Conservation (phyloP, 2,113 vertebrate genomes). For the Tenrec ecaudatus region DNA sequence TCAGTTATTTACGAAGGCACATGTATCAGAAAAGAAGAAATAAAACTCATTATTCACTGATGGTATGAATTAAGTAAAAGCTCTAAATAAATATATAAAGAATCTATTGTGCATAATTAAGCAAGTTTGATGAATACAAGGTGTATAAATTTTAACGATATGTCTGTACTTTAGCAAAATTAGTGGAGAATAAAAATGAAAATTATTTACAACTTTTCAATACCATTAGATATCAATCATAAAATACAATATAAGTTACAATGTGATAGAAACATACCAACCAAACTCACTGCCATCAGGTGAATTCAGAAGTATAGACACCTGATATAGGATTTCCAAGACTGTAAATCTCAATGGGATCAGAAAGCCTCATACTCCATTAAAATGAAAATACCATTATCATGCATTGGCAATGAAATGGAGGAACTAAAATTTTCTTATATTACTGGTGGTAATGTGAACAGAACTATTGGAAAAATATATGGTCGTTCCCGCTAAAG, state of each 20-base stretch:
- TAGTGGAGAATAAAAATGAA: neutral
- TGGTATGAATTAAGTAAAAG: neutral
- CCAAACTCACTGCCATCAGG: neutral
- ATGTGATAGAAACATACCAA: neutral
- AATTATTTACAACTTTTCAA: neutral
- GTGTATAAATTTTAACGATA: neutral
- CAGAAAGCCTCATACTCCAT: neutral
- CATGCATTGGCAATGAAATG: neutral
- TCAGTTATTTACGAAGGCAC: neutral
- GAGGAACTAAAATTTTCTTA: neutral
- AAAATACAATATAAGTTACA: slow-evolving; percentile 6
- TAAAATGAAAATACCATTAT: neutral
- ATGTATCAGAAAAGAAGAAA: slow-evolving; percentile 22
- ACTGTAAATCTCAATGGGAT: too few species aligned
- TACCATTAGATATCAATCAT: neutral
- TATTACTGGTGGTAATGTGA: neutral
- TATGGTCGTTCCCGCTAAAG: neutral
- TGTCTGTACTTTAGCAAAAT: neutral
- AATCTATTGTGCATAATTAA: neutral
- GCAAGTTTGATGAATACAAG: neutral
- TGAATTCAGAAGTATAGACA: too few species aligned
- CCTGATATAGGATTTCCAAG: too few species aligned
- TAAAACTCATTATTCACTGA: slow-evolving; percentile 11
- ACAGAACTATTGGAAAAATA: neutral
- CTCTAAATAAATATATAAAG: neutral